Percentiles rank a stretch among this genome's conserved stretches.
phyloP scores from a whole-genome alignment of 2,888 invertebrate species.

The Criorhina ranunculi region DNA sequence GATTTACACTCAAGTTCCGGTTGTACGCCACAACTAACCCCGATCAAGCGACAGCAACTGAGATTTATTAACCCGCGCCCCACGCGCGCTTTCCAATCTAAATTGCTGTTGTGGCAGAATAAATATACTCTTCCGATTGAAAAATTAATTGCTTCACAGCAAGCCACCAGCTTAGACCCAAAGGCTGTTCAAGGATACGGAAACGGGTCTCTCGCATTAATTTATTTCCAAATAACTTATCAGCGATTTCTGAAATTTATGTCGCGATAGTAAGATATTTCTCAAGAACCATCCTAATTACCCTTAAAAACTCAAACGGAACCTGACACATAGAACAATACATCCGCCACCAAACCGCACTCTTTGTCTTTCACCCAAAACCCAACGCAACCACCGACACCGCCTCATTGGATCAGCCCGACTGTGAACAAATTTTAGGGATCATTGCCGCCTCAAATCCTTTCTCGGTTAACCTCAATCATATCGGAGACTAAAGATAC shows the following conservation, averaged over 20 bases:
- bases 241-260: conserved; percentile 45
- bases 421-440: conserved; percentile 67
- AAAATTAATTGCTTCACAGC: conserved; percentile 46
- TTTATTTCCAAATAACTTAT: conserved; percentile 48
- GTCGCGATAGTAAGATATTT: conserved; percentile 35
- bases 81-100: conserved; percentile 32
- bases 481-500: conserved; percentile 60
- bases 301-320: neutral
- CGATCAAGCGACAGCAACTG: conserved; percentile 37
- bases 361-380: neutral
- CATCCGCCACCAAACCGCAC: conserved; percentile 8
- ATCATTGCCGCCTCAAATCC: conserved; percentile 68
- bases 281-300: conserved; percentile 18
- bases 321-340: conserved; percentile 20
- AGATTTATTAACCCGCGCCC: conserved; percentile 46
- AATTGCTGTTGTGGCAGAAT: conserved; percentile 41
- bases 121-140: conserved; percentile 49
- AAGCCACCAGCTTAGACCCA: neutral
- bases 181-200: conserved; percentile 31
- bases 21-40: conserved; percentile 31
- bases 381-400: neutral
- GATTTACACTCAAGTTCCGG: conserved; percentile 47
- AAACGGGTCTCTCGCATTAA: conserved; percentile 34
- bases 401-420: neutral
- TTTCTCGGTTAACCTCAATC: conserved; percentile 69